Conservation (phyloP, 2,888 invertebrate species). For the Pseudococcus longispinus region DNA sequence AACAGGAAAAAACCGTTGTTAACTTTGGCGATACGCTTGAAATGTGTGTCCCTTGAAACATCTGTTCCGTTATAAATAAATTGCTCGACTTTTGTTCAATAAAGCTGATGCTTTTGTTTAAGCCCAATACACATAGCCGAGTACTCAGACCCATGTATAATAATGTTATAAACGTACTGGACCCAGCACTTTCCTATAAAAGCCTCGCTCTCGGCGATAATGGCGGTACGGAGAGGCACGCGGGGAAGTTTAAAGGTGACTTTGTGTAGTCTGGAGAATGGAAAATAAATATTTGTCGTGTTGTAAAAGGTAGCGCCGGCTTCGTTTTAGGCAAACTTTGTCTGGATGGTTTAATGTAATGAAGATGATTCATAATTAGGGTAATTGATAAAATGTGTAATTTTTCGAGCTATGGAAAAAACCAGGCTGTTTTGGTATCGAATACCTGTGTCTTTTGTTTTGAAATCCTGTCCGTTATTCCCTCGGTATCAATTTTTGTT, state of each 20-base stretch:
- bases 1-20: background rate
- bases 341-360: background rate
- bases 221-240: background rate
- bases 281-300: background rate
- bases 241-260: background rate
- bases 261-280: background rate
- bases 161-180: background rate
- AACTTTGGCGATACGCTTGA: background rate
- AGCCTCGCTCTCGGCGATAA: background rate
- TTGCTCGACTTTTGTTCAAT: slow-evolving; percentile 9
- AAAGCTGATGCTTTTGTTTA: background rate
- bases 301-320: background rate
- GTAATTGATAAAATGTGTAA: background rate
- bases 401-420: background rate
- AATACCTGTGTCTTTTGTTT: no score
- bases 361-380: background rate
- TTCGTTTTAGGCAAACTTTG: background rate
- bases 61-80: slow-evolving; percentile 15
- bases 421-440: no score
- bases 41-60: background rate
- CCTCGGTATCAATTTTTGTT: no score
- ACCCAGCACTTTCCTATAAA: background rate
- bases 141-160: background rate
- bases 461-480: no score
- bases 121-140: background rate